A percentile compares a stretch with the other conserved stretches of the same genome.
phyloP scores from a whole-genome alignment of 2,113 vertebrate genomes.

The Boleophthalmus pectinirostris region DNA sequence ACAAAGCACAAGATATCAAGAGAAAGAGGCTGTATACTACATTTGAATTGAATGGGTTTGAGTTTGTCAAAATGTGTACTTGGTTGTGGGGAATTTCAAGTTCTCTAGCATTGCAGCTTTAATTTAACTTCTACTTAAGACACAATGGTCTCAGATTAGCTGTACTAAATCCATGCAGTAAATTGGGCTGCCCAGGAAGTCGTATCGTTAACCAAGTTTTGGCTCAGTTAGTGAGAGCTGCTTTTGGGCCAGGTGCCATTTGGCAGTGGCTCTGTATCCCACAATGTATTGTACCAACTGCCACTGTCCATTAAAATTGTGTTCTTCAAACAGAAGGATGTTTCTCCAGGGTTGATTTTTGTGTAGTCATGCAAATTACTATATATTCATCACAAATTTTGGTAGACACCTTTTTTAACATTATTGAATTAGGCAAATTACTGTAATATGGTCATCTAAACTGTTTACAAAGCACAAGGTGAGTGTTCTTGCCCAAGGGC shows the following conservation, averaged over 20 bases:
- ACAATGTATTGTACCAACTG: background rate
- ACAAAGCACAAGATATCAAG: constrained; percentile 32
- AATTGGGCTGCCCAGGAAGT: background rate
- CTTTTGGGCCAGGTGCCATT: background rate
- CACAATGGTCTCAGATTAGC: background rate
- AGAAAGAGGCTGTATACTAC: constrained; percentile 5
- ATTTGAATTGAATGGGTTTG: background rate
- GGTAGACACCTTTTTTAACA: background rate
- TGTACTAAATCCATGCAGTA: background rate
- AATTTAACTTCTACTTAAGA: background rate
- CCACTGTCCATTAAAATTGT: constrained; percentile 6
- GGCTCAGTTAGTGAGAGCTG: constrained; percentile 1
- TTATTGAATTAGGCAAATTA: no score
- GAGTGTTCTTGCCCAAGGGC: background rate
- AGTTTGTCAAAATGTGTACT: background rate
- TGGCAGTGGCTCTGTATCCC: background rate
- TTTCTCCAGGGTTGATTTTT: background rate
- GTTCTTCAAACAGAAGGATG: constrained; percentile 1
- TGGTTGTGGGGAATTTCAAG: background rate
- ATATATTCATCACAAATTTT: background rate
- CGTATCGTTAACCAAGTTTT: background rate
- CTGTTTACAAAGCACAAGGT: no score
- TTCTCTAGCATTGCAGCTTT: background rate
- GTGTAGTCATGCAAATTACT: background rate
- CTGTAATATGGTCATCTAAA: no score